Conservation (phyloP, 64 coral and sea anemone genomes). For the Orbicella faveolata region DNA sequence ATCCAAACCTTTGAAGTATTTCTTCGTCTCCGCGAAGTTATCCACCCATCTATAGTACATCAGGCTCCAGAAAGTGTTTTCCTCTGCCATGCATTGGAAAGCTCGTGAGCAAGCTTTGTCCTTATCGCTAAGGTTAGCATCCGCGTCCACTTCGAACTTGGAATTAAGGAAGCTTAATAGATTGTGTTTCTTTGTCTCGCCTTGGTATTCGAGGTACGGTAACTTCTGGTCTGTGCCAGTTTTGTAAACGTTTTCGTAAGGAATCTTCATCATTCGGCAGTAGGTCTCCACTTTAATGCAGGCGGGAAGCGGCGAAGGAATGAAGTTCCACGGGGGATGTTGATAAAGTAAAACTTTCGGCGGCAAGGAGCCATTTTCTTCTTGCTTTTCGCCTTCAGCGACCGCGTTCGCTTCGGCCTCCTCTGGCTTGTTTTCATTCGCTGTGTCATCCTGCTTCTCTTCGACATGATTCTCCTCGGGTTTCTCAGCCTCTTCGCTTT, state of each 20-base stretch:
- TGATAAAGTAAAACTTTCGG: conserved; percentile 90
- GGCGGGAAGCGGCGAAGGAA: conserved; percentile 77
- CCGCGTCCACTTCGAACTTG: conserved; percentile 80
- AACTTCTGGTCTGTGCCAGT: conserved; percentile 83
- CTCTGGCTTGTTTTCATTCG: conserved; percentile 60
- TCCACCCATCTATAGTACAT: conserved; percentile 99
- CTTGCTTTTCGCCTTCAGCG: conserved; percentile 66
- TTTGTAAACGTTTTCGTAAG: conserved; percentile 95
- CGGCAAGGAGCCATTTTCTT: conserved; percentile 71
- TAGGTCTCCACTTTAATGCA: conserved; percentile 92
- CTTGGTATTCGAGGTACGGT: conserved; percentile 94
- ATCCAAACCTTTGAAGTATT: conserved; percentile 89
- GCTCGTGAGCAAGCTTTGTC: conserved; percentile 84
- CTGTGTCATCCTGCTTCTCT: conserved; percentile 64
- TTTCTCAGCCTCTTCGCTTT: conserved; percentile 73
- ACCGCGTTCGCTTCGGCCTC: conserved; percentile 57
- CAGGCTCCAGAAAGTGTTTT: conserved; percentile 98
- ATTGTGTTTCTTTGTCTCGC: conserved; percentile 86
- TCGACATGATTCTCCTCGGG: conserved; percentile 90
- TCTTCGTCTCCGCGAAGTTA: conserved; percentile 97
- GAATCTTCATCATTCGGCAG: conserved; percentile 85
- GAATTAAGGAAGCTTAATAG: conserved; percentile 91
- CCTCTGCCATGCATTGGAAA: conserved; percentile 89
- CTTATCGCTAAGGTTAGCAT: conserved; percentile 56
- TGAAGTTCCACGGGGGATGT: conserved; percentile 66